Conservation (phyloP, 2,888 invertebrate species). For the Tinea semifulvella region DNA sequence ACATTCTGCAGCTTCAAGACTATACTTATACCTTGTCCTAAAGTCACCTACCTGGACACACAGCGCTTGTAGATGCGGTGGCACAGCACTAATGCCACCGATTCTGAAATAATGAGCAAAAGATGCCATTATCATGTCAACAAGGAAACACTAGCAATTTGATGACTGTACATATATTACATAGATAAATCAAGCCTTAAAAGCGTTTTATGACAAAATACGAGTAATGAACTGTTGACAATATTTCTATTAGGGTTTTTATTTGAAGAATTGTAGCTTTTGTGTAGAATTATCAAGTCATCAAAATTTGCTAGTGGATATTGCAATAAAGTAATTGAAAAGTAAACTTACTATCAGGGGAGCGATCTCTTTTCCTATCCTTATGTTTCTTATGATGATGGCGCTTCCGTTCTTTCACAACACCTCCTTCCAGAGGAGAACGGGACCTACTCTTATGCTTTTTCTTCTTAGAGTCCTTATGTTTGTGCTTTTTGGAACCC, state of each 20-base stretch:
- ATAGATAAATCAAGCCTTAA: neutral
- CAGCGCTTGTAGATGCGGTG: conserved; percentile 38
- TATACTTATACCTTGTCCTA: conserved; percentile 1
- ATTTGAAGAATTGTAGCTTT: too few species aligned
- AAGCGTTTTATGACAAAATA: neutral
- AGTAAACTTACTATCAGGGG: conserved; percentile 65
- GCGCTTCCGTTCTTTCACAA: conserved; percentile 58
- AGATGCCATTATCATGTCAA: conserved; percentile 60
- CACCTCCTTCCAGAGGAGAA: conserved; percentile 54
- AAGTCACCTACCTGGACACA: conserved; percentile 42
- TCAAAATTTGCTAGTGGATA: conserved; percentile 12
- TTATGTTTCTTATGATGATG: conserved; percentile 68
- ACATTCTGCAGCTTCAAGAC: neutral
- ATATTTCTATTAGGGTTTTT: neutral
- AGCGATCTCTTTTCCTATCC: conserved; percentile 58
- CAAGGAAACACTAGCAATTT: conserved; percentile 29
- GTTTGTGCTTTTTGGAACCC: conserved; percentile 79
- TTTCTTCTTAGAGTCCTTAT: conserved; percentile 74
- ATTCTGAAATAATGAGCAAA: conserved; percentile 65
- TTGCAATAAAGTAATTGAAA: conserved; percentile 15
- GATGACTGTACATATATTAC: conserved; percentile 1
- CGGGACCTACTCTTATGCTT: conserved; percentile 70
- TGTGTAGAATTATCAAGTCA: neutral
- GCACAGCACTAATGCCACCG: conserved; percentile 49
- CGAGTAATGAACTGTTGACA: neutral